Conservation (phyloP, 2,888 invertebrate species). For the Uropetala carovei region DNA sequence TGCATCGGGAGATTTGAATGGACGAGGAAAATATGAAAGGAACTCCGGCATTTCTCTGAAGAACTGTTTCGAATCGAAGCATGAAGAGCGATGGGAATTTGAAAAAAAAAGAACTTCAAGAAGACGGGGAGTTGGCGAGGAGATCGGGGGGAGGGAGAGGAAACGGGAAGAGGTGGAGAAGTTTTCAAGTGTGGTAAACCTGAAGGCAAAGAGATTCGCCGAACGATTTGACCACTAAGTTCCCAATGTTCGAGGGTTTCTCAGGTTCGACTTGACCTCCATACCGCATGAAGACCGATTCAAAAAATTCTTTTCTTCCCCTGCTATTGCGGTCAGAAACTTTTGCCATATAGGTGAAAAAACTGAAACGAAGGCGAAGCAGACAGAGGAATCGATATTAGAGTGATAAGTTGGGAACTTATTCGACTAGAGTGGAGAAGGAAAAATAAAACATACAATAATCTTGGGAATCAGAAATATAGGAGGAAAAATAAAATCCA, state of each 20-base stretch:
- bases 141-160: not conserved
- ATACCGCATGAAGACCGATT: conserved; percentile 12
- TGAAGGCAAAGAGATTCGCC: conserved; percentile 39
- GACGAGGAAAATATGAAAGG: not conserved
- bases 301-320: not conserved
- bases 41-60: not conserved
- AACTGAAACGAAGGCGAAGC: not conserved
- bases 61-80: conserved; percentile 10
- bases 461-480: too few species aligned
- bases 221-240: conserved; percentile 5
- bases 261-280: conserved; percentile 34
- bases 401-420: not conserved
- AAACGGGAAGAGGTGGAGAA: not conserved
- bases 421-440: not conserved
- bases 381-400: not conserved
- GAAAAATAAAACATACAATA: too few species aligned
- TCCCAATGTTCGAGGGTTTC: conserved; percentile 25
- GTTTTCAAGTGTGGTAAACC: conserved; percentile 16
- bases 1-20: not conserved
- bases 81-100: not conserved
- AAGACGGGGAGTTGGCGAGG: not conserved
- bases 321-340: not conserved
- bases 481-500: too few species aligned
- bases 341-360: not conserved
- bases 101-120: not conserved